These are phyloP conservation scores for Drosophila parvula DNA, from an alignment of 1,140 invertebrate species.

Conservation along the genomic window DNA sequence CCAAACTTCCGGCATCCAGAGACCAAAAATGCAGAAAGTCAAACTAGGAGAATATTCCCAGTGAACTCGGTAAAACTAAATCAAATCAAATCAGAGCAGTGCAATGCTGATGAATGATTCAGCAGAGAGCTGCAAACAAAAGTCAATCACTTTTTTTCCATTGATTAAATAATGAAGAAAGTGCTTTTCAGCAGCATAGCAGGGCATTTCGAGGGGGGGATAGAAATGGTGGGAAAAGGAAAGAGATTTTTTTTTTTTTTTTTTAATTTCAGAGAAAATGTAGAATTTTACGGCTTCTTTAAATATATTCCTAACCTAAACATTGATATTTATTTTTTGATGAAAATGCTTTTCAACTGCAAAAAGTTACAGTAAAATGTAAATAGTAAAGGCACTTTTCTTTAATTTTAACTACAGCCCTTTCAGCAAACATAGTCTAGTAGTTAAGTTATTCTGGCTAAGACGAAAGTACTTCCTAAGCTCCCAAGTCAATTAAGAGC, in stretches of 20 bases:
- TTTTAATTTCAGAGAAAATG: background rate
- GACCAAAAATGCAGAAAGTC: background rate
- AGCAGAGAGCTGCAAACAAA: slow-evolving; percentile 13
- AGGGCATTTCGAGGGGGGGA: background rate
- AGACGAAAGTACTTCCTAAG: background rate
- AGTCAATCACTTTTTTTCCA: slow-evolving; percentile 22
- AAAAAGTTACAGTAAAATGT: background rate
- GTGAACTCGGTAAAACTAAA: background rate
- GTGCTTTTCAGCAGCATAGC: background rate
- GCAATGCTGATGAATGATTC: slow-evolving; percentile 54
- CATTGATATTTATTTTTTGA: background rate
- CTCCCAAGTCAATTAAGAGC: background rate
- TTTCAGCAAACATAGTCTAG: background rate
- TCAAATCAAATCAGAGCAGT: slow-evolving; percentile 50
- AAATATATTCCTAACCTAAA: background rate
- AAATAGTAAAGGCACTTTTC: no score
- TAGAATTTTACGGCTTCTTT: background rate
- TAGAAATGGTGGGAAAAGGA: background rate
- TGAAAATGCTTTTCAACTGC: background rate
- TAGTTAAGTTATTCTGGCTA: background rate
- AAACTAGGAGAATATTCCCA: background rate
- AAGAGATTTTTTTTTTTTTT: no score
- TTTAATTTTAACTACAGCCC: background rate
- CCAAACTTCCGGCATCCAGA: slow-evolving; percentile 5
- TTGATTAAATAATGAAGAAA: slow-evolving; percentile 15